Base-by-base conservation (phyloP, 1,140 invertebrate genomes). In the Pararge aegeria region DNA sequence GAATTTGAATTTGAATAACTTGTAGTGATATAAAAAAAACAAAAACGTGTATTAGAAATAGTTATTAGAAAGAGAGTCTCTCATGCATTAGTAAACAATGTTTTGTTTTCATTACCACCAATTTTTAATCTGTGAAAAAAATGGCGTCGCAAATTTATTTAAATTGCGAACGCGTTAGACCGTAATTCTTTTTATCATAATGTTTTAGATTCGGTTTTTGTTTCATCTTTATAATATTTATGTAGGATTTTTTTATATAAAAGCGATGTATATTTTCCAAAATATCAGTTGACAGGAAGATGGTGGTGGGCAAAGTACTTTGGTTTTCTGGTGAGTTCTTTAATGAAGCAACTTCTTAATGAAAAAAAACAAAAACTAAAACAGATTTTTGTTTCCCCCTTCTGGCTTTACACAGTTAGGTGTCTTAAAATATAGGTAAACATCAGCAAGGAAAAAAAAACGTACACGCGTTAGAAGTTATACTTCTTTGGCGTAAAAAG, bases 301-400 rank as follows among this genome's bases (percentile, higher is more conserved):
- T 75, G 75, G 73, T 66, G 40, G 60, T 46, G 64, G 74, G 70
- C 53, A 68, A 58, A 72, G 70, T 69, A 6, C 34, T 78, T 50
- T 80, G 74, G 77, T 64, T 77, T 57, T 59, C 69, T 57, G 73
- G 77, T 80, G 69, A 70, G 10, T 50, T 48, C 13, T 46, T 52
- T 66, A 49, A 20, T 5, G 37, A 27, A 27, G 48, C 49, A 38
- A 21, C n/a, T n/a, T n/a, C n/a, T n/a, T n/a, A n/a, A n/a, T n/a
- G n/a, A n/a, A n/a, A n/a, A n/a, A n/a, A n/a, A n/a, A n/a, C n/a
- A n/a, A n/a, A n/a, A n/a, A n/a, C n/a, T n/a, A n/a, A 0, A 19
- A 18, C 9, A 18, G 15, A 49, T 27, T 37, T 37, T 37, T 12
- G 10, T 29, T 29, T n/a, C n/a, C n/a, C n/a, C n/a, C n/a, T n/a